These are phyloP conservation scores for Nephrotoma guestfalica DNA, from an alignment of 2,888 invertebrate genomes.

Conservation along the genomic window DNA sequence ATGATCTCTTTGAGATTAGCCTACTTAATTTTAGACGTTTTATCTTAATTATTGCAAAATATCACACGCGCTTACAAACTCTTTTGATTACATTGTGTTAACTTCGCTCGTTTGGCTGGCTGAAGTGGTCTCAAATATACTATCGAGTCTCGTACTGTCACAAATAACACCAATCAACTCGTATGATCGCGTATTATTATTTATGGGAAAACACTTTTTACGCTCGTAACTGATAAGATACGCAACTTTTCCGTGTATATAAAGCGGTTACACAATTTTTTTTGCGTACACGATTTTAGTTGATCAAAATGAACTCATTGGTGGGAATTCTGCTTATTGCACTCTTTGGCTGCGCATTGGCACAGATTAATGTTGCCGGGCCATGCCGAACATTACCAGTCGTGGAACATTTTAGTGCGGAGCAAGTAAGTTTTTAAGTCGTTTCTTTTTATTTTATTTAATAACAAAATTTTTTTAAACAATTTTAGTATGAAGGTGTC, in stretches of 20 bases:
- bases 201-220: not conserved
- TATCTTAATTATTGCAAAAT: too few species aligned
- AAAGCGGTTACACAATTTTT: not conserved
- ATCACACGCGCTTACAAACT: too few species aligned
- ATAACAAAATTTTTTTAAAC: not conserved
- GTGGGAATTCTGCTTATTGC: not conserved
- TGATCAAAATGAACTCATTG: not conserved
- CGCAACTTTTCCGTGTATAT: not conserved
- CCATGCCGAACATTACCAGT: not conserved
- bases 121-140: too few species aligned
- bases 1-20: too few species aligned
- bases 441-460: not conserved
- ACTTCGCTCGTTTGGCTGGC: too few species aligned
- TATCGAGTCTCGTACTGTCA: too few species aligned
- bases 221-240: not conserved
- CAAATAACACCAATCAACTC: too few species aligned
- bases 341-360: not conserved
- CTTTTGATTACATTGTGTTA: too few species aligned
- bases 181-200: not conserved
- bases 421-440: not conserved
- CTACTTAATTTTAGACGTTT: too few species aligned
- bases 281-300: not conserved
- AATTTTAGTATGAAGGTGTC: not conserved
- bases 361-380: not conserved
- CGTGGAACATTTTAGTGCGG: not conserved